Evolutionary conservation across 2,888 invertebrate species (phyloP), one percentile per base, ranked within the genome.

Genomic region (Aplocera efformata): DNA sequence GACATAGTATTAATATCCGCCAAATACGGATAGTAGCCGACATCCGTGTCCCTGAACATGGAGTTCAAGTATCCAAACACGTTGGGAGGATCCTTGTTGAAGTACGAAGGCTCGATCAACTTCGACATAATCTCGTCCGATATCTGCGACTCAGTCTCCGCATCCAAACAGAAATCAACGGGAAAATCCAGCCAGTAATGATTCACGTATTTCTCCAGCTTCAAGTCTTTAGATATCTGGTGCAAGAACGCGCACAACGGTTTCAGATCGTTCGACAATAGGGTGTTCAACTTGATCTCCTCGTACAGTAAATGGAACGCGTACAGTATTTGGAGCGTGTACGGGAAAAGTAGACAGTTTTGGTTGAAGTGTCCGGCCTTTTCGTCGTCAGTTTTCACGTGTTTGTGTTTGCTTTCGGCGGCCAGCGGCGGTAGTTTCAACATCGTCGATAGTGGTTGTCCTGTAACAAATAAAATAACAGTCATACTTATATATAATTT

Each of bases 101-200:
- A 90, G 56, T 91, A 92, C 31, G 81, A 79, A 35, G 94, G 94
- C 42, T 90, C 74, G 1, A 76, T 70, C 52, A 94, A 75, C 61
- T 90, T 90, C 37, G 90, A 89, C 24, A 91, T 73, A 50, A 92
- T 90, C 0, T 72, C 76, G 1, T 90, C 85, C 0, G 85, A 80
- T 23, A 94, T 85, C 55, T 92, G 91, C 1, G 90, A 86, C 0
- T 72, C 75, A 6, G 53, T 59, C 5, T 73, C 76, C 1, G 62
- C 65, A 32, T 81, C 83, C 32, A 90, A 58, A 9, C 70, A 65
- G 52, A 91, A 91, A 6, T 91, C 79, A 1, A 83, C 72, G 0
- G 98, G 97, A 63, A 93, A 96, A 79, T 98, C 98, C 50, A 94
- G 80, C 89, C 95, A 94, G 70, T 98, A 98, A 72, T 96, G 94